Conservation (phyloP, 2,113 vertebrate genomes). For the Platichthys flesus region DNA sequence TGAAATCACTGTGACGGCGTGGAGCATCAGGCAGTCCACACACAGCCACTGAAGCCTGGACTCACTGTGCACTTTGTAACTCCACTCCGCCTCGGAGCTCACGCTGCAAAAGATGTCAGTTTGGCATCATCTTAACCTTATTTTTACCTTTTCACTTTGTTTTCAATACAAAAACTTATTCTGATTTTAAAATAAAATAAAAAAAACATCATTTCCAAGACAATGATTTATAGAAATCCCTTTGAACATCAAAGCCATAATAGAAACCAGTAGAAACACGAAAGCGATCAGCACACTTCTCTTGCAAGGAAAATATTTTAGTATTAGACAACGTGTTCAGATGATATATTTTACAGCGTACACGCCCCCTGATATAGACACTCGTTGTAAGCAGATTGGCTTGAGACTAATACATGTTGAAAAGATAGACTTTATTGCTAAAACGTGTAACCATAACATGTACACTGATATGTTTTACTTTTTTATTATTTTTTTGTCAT, state of each 20-base stretch:
- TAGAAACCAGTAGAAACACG: slow-evolving; percentile 9
- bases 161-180: background rate
- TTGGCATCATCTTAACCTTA: background rate
- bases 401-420: slow-evolving; percentile 82
- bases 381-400: slow-evolving; percentile 69
- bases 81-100: slow-evolving; percentile 40
- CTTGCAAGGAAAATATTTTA: background rate
- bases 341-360: slow-evolving; percentile 54
- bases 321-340: slow-evolving; percentile 34
- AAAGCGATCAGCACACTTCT: background rate
- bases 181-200: background rate
- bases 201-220: background rate
- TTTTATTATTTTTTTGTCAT: slow-evolving; percentile 72
- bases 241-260: background rate
- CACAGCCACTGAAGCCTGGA: slow-evolving; percentile 31
- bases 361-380: slow-evolving; percentile 65
- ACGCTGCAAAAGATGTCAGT: slow-evolving; percentile 43
- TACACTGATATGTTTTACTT: slow-evolving; percentile 88
- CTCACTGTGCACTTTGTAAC: slow-evolving; percentile 59
- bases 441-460: slow-evolving; percentile 87
- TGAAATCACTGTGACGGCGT: slow-evolving; percentile 67
- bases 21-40: slow-evolving; percentile 66
- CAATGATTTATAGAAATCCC: background rate
- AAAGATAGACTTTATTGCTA: slow-evolving; percentile 93
- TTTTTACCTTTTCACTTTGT: slow-evolving; percentile 7